Evolutionary conservation across 2,888 invertebrate genomes (phyloP), one percentile per base, ranked within the genome.

Genomic region (Chrysolina americana): DNA sequence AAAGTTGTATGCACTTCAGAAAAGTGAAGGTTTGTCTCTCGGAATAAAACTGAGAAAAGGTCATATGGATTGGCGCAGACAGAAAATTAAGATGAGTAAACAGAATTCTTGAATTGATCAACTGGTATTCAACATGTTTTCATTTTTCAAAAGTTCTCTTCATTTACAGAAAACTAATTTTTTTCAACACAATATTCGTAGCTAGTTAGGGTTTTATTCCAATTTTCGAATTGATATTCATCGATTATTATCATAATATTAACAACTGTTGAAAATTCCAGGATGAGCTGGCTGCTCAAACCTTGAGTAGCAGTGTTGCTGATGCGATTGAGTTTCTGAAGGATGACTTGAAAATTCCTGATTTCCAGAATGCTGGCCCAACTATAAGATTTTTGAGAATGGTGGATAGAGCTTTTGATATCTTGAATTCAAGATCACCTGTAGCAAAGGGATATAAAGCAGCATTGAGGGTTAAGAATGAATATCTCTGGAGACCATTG

Each of bases 251-350:
- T n/a, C n/a, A n/a, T n/a, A n/a, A n/a, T n/a, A n/a, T n/a, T n/a
- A n/a, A n/a, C n/a, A n/a, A n/a, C n/a, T n/a, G n/a, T n/a, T n/a
- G n/a, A n/a, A n/a, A n/a, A n/a, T n/a, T n/a, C n/a, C 41, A 75
- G 63, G 72, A 72, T 9, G 44, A 53, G 15, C 53, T 75, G n/a
- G 72, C 75, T 47, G 75, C 69, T 53, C 71, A 75, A 69, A 69
- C 66, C 36, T 41, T 73, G 13, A 75, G 75, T 41, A 62, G 15
- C n/a, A 75, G 73, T n/a, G 79, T 81, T 41, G 81, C 36, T 36
- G 36, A 83, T 73, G 78, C 82, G 23, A 23, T 84, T 8, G 59
- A 78, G 59, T 78, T 77, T 68, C 83, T 81, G 41, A 64, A 71
- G 41, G 70, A 78, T 36, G 64, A 70, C 21, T 62, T 82, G 21